phyloP scores from a whole-genome alignment of 1,140 invertebrate genomes.

The Dreissena rostriformis region DNA sequence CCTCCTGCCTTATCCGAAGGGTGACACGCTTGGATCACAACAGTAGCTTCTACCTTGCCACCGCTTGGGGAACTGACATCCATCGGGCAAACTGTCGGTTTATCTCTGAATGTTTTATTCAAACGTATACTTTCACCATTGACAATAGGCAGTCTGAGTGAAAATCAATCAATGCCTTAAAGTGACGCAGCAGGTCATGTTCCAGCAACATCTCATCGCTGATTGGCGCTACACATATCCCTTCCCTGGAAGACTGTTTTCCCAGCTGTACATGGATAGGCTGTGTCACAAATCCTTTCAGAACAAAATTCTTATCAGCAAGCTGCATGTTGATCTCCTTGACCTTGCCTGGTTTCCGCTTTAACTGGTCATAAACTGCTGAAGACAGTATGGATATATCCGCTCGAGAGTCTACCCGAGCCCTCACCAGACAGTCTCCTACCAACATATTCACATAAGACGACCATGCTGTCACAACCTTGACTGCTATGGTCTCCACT shows the following conservation, averaged over 20 bases:
- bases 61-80: no score
- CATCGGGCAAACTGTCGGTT: background rate
- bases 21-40: no score
- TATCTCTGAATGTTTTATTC: constrained; percentile 1
- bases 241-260: background rate
- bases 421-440: background rate
- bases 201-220: constrained; percentile 25
- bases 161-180: background rate
- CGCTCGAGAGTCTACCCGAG: constrained; percentile 29
- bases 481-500: no score
- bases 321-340: background rate
- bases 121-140: constrained; percentile 10
- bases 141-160: background rate
- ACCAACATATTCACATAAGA: constrained; percentile 15
- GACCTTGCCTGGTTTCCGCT: constrained; percentile 13
- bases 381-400: constrained; percentile 10
- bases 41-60: no score
- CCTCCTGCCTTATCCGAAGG: no score
- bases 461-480: constrained; percentile 10
- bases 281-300: constrained; percentile 13
- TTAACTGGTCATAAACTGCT: background rate
- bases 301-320: background rate
- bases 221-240: constrained; percentile 22
- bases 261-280: background rate
- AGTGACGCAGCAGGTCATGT: constrained; percentile 26